Base-by-base conservation (phyloP, 2,888 invertebrate species). In the Andrena chrysosceles region DNA sequence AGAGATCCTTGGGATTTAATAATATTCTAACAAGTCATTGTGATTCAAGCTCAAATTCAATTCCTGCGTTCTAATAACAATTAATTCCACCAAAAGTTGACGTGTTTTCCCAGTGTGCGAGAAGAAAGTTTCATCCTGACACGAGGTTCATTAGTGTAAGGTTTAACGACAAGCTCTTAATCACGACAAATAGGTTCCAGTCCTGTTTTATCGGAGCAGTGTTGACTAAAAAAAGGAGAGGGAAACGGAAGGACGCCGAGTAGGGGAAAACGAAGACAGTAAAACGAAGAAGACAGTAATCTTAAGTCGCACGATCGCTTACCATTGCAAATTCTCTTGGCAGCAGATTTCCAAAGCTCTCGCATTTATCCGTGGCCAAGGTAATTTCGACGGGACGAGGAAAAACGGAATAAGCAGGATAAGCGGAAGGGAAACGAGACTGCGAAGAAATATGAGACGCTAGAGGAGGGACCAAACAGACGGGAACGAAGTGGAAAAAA, bases 311-410 rank as follows among this genome's bases (percentile, higher is more conserved):
- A 59, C 84, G 82, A 84, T 82, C 82, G 75, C 80, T 84, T 85
- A 85, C 84, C 80, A 85, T 85, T 85, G 77, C 84, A 83, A 85
- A 85, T 85, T 85, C 84, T 67, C 80, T 72, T 77, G 73, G 84
- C 70, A 68, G 63, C 80, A 77, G 74, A 77, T 85, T 84, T 76
- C 64, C 66, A 69, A 80, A 77, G 83, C 74, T 64, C 73, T 62
- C 52, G 80, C 84, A 69, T 84, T 85, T 84, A 84, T 77, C 69
- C 80, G 80, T 31, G 63, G 74, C 84, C 74, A 54, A 71, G 84
- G 77, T 84, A 85, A 84, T 84, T 85, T 74, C 68, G 68, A 20
- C 20, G 70, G 48, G 48, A n/a, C 59, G 31, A 74, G 33, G 70
- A 72, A 42, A 69, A 76, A 63, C 59, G 83, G 66, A 77, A 70